phyloP scores from a whole-genome alignment of 1,140 invertebrate species.

The Plodia interpunctella region DNA sequence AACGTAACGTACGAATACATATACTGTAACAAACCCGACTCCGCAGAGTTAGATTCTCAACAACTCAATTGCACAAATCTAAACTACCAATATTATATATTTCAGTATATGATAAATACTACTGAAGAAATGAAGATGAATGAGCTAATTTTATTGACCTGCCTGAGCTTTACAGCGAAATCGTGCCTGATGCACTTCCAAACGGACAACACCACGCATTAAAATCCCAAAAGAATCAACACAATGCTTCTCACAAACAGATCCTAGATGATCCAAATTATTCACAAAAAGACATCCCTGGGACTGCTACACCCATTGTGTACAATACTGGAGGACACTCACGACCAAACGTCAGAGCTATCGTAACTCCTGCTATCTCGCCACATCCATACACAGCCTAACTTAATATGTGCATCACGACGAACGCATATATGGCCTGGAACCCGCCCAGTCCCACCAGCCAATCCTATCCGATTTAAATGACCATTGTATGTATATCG shows the following conservation, averaged over 20 bases:
- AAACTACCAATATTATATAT: no score
- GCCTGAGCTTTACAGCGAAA: no score
- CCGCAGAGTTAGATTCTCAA: no score
- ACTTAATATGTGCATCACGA: slow-evolving; percentile 76
- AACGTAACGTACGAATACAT: no score
- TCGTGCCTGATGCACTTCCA: no score
- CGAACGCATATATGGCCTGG: slow-evolving; percentile 56
- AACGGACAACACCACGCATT: no score
- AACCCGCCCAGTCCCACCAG: slow-evolving; percentile 52
- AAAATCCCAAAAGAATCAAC: no score
- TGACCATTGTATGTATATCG: slow-evolving; percentile 74
- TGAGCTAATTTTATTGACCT: no score
- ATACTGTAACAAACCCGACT: no score
- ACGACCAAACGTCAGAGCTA: slow-evolving; percentile 58
- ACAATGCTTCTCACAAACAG: not conserved
- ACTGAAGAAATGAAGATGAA: no score
- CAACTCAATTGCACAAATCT: no score
- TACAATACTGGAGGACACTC: slow-evolving; percentile 46
- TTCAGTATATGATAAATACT: no score
- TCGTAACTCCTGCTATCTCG: slow-evolving; percentile 56
- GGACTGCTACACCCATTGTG: slow-evolving; percentile 35
- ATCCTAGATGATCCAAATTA: slow-evolving; percentile 7
- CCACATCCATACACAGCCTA: slow-evolving; percentile 63
- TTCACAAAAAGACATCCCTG: slow-evolving; percentile 1
- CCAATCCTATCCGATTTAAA: slow-evolving; percentile 72